Percentiles rank a stretch among this genome's conserved stretches.
Evolutionary conservation across 2,888 invertebrate genomes (phyloP).

Genomic region (Crossocerus cetratus): DNA sequence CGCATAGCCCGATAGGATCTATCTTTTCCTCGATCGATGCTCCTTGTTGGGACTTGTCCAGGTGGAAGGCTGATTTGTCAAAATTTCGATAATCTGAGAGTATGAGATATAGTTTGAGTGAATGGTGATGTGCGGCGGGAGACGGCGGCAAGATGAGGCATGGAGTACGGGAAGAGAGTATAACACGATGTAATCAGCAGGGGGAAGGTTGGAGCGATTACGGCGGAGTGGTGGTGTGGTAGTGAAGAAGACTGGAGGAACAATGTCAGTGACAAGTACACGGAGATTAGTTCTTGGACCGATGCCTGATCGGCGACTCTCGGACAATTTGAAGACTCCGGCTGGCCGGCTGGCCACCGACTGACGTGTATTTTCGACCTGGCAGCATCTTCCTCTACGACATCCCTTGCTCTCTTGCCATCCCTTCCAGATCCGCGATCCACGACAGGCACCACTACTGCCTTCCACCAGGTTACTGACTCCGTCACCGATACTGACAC

Average conservation of each 20-base stretch:
- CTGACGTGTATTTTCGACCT: constrained; percentile 72
- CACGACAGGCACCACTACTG: not conserved
- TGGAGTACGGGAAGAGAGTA: constrained; percentile 3
- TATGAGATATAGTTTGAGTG: not conserved
- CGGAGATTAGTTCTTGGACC: constrained; percentile 65
- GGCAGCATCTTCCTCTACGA: constrained; percentile 41
- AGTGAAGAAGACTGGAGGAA: constrained; percentile 24
- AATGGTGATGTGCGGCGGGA: not conserved
- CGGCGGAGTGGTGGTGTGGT: constrained; percentile 7
- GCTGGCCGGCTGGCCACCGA: constrained; percentile 52
- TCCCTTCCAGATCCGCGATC: not conserved
- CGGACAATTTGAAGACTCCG: constrained; percentile 73
- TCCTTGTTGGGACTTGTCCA: no score
- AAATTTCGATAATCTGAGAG: no score
- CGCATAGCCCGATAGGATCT: no score
- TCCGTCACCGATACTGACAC: constrained; percentile 19
- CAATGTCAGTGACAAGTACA: constrained; percentile 31
- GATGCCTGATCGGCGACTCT: constrained; percentile 74
- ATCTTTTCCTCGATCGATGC: no score
- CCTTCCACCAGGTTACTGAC: constrained; percentile 24
- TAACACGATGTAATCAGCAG: constrained; percentile 16
- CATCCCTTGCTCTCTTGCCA: constrained; percentile 28
- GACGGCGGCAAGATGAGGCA: constrained; percentile 17
- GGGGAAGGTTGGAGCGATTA: not conserved
- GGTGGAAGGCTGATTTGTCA: no score